Evolutionary conservation across 2,113 vertebrate genomes (phyloP).

Genomic region (Rhineura floridana): DNA sequence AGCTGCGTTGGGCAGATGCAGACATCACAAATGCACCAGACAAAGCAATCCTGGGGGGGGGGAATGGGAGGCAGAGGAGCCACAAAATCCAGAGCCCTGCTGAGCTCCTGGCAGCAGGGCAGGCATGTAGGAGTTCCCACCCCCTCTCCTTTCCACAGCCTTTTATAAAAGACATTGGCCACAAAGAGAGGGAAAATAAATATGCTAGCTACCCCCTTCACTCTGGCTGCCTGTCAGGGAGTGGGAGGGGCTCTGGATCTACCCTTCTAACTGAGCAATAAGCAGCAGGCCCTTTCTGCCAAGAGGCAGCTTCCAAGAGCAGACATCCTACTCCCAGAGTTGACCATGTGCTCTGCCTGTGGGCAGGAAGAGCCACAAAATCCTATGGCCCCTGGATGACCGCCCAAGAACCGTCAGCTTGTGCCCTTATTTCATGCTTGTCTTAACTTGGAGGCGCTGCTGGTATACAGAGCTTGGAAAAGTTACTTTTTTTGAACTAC

Average conservation of each 20-base stretch:
- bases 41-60: too few species aligned
- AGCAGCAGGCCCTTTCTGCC: background rate
- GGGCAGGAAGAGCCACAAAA: background rate
- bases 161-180: background rate
- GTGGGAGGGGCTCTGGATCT: too few species aligned
- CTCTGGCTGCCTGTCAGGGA: background rate
- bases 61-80: too few species aligned
- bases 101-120: background rate
- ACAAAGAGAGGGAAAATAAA: too few species aligned
- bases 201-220: too few species aligned
- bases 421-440: background rate
- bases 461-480: too few species aligned
- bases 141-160: background rate
- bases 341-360: background rate
- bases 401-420: too few species aligned
- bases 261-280: too few species aligned
- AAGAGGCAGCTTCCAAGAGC: background rate
- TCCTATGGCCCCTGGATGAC: background rate
- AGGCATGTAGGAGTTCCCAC: background rate
- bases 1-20: background rate
- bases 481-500: too few species aligned
- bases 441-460: background rate
- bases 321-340: background rate
- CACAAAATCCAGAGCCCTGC: background rate
- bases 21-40: background rate